These are phyloP conservation scores for Listronotus bonariensis DNA, from an alignment of 1,140 invertebrate species.

Conservation along the genomic window DNA sequence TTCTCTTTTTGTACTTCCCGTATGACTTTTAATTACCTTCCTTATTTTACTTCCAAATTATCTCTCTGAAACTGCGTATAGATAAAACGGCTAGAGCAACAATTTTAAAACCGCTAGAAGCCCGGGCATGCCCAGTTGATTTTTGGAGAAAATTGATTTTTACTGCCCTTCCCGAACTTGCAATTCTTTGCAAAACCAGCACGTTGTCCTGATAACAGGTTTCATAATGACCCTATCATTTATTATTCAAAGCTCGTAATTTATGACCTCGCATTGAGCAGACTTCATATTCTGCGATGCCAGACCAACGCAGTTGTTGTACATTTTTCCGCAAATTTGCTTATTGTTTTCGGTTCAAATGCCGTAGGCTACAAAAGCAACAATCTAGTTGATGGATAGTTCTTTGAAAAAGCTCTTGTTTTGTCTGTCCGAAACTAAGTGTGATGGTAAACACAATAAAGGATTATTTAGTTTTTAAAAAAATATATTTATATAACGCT, in stretches of 20 bases:
- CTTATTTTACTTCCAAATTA: conserved; percentile 12
- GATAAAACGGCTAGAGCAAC: conserved; percentile 15
- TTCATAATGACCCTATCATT: conserved; percentile 47
- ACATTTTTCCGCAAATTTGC: conserved; percentile 37
- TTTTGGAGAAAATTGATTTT: conserved; percentile 46
- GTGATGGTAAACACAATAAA: too few species aligned
- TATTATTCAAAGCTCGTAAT: conserved; percentile 45
- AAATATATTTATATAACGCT: too few species aligned
- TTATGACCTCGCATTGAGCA: conserved; percentile 42
- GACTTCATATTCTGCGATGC: conserved; percentile 35
- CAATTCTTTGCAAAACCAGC: conserved; percentile 46
- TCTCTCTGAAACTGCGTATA: conserved; percentile 17
- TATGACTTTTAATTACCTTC: conserved; percentile 11
- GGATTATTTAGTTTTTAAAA: too few species aligned
- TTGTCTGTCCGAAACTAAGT: too few species aligned
- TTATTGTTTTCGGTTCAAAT: conserved; percentile 32
- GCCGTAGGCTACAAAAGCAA: conserved; percentile 14
- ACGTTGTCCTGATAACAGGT: conserved; percentile 47
- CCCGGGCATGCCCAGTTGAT: conserved; percentile 26
- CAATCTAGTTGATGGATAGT: conserved; percentile 25
- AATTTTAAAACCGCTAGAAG: conserved; percentile 16
- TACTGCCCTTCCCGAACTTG: conserved; percentile 48
- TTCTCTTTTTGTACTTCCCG: too few species aligned
- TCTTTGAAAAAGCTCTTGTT: neutral
- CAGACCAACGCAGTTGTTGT: conserved; percentile 28